Evolutionary conservation across 2,888 invertebrate species (phyloP).

Genomic region (Pedicia rivosa): DNA sequence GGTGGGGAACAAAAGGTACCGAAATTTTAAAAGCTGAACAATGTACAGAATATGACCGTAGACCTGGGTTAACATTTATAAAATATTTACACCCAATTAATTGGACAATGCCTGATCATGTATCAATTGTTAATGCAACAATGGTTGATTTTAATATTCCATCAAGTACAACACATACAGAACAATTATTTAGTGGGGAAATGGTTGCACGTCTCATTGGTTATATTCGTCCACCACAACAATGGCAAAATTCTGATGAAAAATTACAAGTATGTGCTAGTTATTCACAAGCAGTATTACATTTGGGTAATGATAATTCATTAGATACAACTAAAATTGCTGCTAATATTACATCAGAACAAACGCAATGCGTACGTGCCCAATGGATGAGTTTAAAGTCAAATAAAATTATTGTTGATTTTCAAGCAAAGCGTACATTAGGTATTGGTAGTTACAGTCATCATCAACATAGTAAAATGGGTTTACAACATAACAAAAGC

Average conservation of each 20-base stretch:
- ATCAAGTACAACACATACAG: conserved; percentile 48
- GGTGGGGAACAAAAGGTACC: conserved; percentile 80
- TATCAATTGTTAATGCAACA: conserved; percentile 72
- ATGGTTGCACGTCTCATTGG: conserved; percentile 63
- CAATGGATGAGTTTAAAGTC: conserved; percentile 48
- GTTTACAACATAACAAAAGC: conserved; percentile 57
- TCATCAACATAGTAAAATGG: conserved; percentile 65
- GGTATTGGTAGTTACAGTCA: conserved; percentile 38
- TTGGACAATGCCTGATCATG: conserved; percentile 75
- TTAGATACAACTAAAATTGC: conserved; percentile 33
- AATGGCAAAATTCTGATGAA: conserved; percentile 52
- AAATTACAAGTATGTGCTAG: conserved; percentile 63
- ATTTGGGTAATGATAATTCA: conserved; percentile 32
- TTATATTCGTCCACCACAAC: conserved; percentile 62
- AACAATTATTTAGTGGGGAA: conserved; percentile 52
- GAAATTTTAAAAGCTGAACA: conserved; percentile 57
- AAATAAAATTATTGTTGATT: conserved; percentile 47
- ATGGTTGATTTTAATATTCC: conserved; percentile 65
- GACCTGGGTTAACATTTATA: conserved; percentile 78
- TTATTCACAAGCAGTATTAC: conserved; percentile 53
- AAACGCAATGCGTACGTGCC: conserved; percentile 51
- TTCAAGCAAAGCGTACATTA: conserved; percentile 44
- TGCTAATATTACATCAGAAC: conserved; percentile 48
- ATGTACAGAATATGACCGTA: conserved; percentile 60
- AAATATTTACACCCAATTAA: conserved; percentile 80